Conservation (phyloP, 2,888 invertebrate species). For the Drosophila nigricruria region DNA sequence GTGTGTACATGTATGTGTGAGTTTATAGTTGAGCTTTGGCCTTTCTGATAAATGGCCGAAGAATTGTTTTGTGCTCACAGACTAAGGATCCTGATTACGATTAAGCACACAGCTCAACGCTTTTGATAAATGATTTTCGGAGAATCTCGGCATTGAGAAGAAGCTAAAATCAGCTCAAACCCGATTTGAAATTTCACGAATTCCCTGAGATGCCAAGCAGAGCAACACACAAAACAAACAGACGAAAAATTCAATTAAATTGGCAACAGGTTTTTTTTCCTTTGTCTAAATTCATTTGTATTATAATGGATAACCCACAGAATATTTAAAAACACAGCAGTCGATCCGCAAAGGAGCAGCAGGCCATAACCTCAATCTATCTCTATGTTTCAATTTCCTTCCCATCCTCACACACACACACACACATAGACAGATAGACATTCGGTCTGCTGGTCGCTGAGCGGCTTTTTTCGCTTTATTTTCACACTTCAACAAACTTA, state of each 20-base stretch:
- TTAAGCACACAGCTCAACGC: slow-evolving; percentile 25
- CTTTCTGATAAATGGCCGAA: slow-evolving; percentile 10
- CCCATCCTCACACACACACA: slow-evolving; percentile 4
- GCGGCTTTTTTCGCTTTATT: slow-evolving; percentile 38
- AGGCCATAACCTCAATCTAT: slow-evolving; percentile 11
- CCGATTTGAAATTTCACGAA: neutral
- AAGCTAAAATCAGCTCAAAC: neutral
- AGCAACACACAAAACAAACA: neutral
- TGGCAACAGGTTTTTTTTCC: slow-evolving; percentile 33
- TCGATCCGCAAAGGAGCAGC: neutral
- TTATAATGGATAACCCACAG: slow-evolving; percentile 30
- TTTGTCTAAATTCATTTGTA: slow-evolving; percentile 38
- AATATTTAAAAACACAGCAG: slow-evolving; percentile 37
- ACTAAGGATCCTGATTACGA: slow-evolving; percentile 18
- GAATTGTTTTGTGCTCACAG: slow-evolving; percentile 3
- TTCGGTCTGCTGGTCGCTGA: slow-evolving; percentile 10
- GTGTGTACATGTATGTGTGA: neutral
- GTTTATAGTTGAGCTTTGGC: slow-evolving; percentile 22
- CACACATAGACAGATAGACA: neutral
- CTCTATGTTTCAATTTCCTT: neutral
- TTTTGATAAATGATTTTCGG: slow-evolving; percentile 18
- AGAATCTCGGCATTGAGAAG: neutral
- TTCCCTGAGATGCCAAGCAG: neutral
- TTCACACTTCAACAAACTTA: slow-evolving; percentile 62
- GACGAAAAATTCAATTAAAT: slow-evolving; percentile 55